These are phyloP conservation scores for Parnassius glacialis DNA, from an alignment of 2,888 invertebrate species.

Conservation along the genomic window DNA sequence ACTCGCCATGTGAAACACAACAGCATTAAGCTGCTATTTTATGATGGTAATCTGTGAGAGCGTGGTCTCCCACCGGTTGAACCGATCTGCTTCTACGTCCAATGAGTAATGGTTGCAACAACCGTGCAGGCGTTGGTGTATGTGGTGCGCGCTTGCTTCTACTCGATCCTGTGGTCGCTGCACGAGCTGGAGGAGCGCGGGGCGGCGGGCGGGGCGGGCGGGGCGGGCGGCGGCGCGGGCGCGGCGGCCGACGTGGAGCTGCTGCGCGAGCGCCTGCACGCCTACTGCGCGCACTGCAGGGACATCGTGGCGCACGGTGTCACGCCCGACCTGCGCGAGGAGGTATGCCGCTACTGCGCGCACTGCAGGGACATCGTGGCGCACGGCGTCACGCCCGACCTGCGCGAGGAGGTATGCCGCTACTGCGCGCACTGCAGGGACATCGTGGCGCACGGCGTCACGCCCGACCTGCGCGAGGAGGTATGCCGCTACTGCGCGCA, in stretches of 20 bases:
- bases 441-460: slow-evolving; percentile 33
- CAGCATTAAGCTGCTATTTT: no score
- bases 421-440: slow-evolving; percentile 67
- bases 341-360: slow-evolving; percentile 75
- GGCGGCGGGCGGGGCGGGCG: slow-evolving; percentile 1
- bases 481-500: slow-evolving; percentile 58
- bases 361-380: neutral
- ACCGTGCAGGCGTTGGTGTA: slow-evolving; percentile 64
- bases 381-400: no score
- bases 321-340: slow-evolving; percentile 84
- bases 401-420: slow-evolving; percentile 61
- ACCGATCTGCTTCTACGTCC: no score
- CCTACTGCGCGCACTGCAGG: slow-evolving; percentile 85
- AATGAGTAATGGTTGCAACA: neutral
- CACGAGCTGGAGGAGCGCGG: slow-evolving; percentile 87
- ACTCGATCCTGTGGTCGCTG: slow-evolving; percentile 94
- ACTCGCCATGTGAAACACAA: no score
- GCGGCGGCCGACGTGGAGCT: slow-evolving; percentile 52
- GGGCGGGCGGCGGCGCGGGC: slow-evolving; percentile 65
- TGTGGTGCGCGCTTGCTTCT: slow-evolving; percentile 88
- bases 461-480: slow-evolving; percentile 86
- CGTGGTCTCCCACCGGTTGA: no score
- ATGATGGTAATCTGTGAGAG: no score
- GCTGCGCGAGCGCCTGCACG: slow-evolving; percentile 85
- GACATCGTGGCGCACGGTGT: slow-evolving; percentile 44